Percentiles rank a stretch among this genome's conserved stretches.
phyloP scores from a whole-genome alignment of 2,888 invertebrate species.

The Criorhina ranunculi region DNA sequence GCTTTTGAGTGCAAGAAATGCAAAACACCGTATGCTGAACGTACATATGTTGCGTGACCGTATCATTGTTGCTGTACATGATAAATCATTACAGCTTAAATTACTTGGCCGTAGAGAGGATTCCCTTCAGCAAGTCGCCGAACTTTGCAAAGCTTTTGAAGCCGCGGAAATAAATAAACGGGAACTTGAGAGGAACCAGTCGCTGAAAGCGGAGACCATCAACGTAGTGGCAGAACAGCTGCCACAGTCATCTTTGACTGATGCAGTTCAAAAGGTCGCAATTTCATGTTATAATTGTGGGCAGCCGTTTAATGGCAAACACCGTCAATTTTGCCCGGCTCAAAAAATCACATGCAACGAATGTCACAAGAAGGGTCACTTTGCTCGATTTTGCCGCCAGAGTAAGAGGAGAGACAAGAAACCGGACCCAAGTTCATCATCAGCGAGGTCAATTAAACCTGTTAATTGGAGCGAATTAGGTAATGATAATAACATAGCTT shows the following conservation, averaged over 20 bases:
- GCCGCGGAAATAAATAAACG: constrained; percentile 51
- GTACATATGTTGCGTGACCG: constrained; percentile 28
- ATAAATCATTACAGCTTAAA: constrained; percentile 71
- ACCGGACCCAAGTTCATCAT: background rate
- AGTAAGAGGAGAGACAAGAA: no score
- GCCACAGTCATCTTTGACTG: background rate
- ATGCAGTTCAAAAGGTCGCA: background rate
- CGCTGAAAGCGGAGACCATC: constrained; percentile 1
- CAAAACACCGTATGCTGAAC: constrained; percentile 57
- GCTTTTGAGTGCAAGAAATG: constrained; percentile 58
- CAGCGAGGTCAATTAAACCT: background rate
- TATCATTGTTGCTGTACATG: constrained; percentile 38
- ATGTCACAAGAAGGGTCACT: no score
- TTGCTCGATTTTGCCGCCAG: no score
- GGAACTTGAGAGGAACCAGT: constrained; percentile 2
- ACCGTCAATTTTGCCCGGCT: no score
- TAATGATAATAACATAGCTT: background rate
- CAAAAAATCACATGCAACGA: no score
- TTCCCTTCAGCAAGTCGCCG: constrained; percentile 50
- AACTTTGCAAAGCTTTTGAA: constrained; percentile 62
- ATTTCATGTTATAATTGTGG: no score
- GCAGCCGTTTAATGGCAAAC: no score
- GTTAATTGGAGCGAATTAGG: background rate
- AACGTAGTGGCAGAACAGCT: background rate
- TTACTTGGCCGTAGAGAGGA: constrained; percentile 64